Evolutionary conservation across 2,888 invertebrate genomes (phyloP).

Genomic region (Volucella zonaria): DNA sequence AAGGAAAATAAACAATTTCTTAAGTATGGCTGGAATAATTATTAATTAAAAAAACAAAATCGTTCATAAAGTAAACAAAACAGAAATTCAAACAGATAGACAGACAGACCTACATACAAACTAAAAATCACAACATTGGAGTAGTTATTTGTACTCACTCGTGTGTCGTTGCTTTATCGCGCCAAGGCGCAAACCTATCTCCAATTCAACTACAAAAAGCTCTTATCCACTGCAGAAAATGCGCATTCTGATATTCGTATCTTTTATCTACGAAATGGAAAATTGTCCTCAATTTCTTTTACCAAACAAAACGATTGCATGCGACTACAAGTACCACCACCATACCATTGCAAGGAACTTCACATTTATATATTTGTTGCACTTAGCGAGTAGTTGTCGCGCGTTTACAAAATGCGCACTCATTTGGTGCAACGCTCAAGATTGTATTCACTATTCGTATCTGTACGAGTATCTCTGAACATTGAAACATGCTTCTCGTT

Average conservation of each 20-base stretch:
- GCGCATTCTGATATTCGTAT: constrained; percentile 63
- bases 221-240: constrained; percentile 61
- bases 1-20: constrained; percentile 22
- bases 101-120: neutral
- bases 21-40: neutral
- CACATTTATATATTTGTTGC: no score
- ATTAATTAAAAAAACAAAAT: constrained; percentile 15
- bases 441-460: neutral
- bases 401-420: neutral
- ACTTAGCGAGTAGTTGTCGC: constrained; percentile 33
- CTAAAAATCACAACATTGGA: neutral
- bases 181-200: neutral
- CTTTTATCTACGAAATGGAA: constrained; percentile 61
- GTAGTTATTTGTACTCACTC: neutral
- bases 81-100: neutral
- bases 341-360: no score
- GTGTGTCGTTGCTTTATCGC: constrained; percentile 1
- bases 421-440: neutral
- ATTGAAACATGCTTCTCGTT: constrained; percentile 57
- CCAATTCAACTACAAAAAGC: constrained; percentile 21
- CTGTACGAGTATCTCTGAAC: no score
- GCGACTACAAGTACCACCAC: neutral
- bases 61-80: neutral
- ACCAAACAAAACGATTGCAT: neutral
- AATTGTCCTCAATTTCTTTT: constrained; percentile 66